Conservation (phyloP, 2,888 invertebrate species). For the Crepidodera aurea region DNA sequence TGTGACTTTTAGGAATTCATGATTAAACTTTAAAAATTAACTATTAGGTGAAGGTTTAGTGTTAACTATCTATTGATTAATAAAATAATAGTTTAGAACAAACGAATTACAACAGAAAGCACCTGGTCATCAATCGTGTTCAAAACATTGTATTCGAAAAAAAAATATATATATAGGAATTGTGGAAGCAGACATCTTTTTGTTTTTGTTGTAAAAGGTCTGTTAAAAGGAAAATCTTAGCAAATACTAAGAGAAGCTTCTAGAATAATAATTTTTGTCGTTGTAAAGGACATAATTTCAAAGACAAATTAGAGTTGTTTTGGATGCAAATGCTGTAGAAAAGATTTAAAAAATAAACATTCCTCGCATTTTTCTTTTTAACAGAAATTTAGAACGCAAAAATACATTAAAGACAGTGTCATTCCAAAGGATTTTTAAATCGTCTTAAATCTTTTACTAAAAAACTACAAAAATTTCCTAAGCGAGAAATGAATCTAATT, state of each 20-base stretch:
- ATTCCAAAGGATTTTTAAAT: too few relatives aligned
- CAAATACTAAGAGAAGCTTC: too few relatives aligned
- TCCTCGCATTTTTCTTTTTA: neutral
- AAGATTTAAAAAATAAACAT: neutral
- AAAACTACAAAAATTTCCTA: too few relatives aligned
- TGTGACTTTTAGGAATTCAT: neutral
- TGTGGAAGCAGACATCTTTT: neutral
- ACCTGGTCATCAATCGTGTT: conserved; percentile 20
- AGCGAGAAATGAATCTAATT: too few relatives aligned
- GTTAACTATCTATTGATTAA: neutral
- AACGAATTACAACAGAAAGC: conserved; percentile 15
- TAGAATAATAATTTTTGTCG: too few relatives aligned
- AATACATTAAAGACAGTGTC: neutral
- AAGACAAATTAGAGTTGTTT: too few relatives aligned
- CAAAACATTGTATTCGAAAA: conserved; percentile 9
- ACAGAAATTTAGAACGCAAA: neutral
- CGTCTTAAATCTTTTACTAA: too few relatives aligned
- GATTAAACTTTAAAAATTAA: neutral
- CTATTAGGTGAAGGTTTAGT: conserved; percentile 5
- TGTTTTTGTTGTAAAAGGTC: neutral
- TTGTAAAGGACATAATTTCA: too few relatives aligned
- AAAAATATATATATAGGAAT: neutral
- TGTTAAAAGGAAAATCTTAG: neutral
- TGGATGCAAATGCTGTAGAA: too few relatives aligned
- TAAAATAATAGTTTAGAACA: neutral